Percentiles rank a stretch among this genome's conserved stretches.
Conservation (phyloP, 1,140 invertebrate species). For the Caenorhabditis latens region DNA sequence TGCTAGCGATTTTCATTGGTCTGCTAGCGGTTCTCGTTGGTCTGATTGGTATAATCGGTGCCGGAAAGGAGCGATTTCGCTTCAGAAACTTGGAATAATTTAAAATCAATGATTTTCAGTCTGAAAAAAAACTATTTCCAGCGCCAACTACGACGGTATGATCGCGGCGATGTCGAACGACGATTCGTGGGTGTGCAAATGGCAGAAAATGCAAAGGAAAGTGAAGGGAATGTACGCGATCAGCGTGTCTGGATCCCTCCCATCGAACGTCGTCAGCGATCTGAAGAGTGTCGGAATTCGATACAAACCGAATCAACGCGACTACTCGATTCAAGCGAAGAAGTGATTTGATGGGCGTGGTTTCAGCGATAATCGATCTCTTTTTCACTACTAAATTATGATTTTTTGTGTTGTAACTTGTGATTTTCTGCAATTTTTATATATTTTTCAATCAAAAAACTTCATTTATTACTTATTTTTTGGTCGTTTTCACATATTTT, state of each 20-base stretch:
- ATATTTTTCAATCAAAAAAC: background rate
- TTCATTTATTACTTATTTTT: too few relatives aligned
- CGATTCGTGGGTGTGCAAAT: slow-evolving; percentile 77
- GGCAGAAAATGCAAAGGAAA: slow-evolving; percentile 75
- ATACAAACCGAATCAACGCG: slow-evolving; percentile 70
- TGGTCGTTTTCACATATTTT: background rate
- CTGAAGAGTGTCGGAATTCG: slow-evolving; percentile 69
- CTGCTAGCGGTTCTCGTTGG: too few relatives aligned
- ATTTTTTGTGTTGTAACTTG: background rate
- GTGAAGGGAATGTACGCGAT: slow-evolving; percentile 72
- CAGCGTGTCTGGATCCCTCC: slow-evolving; percentile 73
- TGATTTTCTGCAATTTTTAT: background rate
- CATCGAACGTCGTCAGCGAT: slow-evolving; percentile 68
- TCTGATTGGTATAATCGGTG: background rate
- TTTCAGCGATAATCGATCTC: background rate
- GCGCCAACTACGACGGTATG: slow-evolving; percentile 75
- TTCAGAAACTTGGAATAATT: too few relatives aligned
- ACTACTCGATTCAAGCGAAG: slow-evolving; percentile 49
- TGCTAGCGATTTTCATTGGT: too few relatives aligned
- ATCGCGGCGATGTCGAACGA: slow-evolving; percentile 73
- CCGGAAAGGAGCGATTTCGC: background rate
- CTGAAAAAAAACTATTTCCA: slow-evolving; percentile 61
- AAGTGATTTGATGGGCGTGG: background rate
- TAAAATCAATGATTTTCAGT: background rate
- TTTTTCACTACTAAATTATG: background rate